These are phyloP conservation scores for Euwallacea fornicatus DNA, from an alignment of 1,140 invertebrate genomes.

Conservation along the genomic window DNA sequence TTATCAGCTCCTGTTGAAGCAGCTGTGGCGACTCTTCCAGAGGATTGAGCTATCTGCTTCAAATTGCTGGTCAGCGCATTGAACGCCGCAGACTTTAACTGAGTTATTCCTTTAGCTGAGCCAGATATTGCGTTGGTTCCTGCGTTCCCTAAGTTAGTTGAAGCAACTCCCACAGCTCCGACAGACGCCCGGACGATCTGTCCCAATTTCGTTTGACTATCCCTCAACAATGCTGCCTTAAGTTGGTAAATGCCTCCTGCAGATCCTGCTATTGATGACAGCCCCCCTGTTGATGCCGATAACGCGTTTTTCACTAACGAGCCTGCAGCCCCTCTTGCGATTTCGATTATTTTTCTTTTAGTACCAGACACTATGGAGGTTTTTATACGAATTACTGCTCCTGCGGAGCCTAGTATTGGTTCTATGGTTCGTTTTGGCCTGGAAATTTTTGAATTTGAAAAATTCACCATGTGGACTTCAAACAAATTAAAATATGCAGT, in stretches of 20 bases:
- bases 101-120: constrained; percentile 2
- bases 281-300: neutral
- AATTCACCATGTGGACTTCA: neutral
- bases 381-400: constrained; percentile 8
- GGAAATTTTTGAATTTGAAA: constrained; percentile 13
- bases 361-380: neutral
- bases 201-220: neutral
- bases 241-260: neutral
- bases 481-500: too few relatives aligned
- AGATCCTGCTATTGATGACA: neutral
- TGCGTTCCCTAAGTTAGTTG: neutral
- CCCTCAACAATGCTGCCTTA: neutral
- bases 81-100: constrained; percentile 1
- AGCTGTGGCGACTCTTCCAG: constrained; percentile 43
- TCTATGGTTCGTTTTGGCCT: constrained; percentile 22
- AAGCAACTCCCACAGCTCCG: neutral
- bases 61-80: constrained; percentile 54
- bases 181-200: neutral
- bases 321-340: neutral
- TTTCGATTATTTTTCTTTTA: neutral
- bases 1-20: constrained; percentile 6
- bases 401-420: constrained; percentile 6
- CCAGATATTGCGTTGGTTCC: neutral
- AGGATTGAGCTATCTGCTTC: constrained; percentile 57
- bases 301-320: neutral